Evolutionary conservation across 2,797 vertebrate species (phyloP).

Genomic region (Forpus xanthops): DNA sequence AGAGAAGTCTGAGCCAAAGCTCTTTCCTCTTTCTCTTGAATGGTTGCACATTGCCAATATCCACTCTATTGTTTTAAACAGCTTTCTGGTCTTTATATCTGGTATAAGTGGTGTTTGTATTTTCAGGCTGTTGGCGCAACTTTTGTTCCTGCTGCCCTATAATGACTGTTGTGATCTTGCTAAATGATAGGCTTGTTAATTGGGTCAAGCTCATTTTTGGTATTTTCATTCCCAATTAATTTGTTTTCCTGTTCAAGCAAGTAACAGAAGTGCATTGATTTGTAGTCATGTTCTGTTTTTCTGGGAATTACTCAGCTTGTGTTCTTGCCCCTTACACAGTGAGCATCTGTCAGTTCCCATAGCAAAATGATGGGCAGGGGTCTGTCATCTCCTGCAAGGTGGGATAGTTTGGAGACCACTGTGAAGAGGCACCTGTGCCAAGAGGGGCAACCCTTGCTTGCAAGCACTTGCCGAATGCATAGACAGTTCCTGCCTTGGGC

Average conservation of each 20-base stretch:
- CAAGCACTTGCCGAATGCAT: not conserved
- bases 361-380: not conserved
- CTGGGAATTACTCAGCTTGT: not conserved
- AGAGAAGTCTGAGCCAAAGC: not conserved
- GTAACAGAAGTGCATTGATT: not conserved
- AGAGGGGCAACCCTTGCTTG: not conserved
- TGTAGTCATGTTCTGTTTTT: not conserved
- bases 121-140: conserved; percentile 1
- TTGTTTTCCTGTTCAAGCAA: not conserved
- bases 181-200: not conserved
- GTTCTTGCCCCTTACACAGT: fast-evolving
- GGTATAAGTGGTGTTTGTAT: not conserved
- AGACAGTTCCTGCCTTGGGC: fast-evolving
- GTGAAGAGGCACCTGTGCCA: not conserved
- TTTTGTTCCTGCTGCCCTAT: not conserved
- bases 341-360: fast-evolving
- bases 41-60: not conserved
- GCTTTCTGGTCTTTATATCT: not conserved
- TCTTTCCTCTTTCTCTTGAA: not conserved
- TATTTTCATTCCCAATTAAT: not conserved
- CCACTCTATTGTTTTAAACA: conserved; percentile 12
- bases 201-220: not conserved
- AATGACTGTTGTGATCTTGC: not conserved
- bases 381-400: not conserved
- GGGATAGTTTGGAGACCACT: fast-evolving